These are phyloP conservation scores for Mactromeris polynyma DNA, from an alignment of 2,888 invertebrate species.

Conservation along the genomic window DNA sequence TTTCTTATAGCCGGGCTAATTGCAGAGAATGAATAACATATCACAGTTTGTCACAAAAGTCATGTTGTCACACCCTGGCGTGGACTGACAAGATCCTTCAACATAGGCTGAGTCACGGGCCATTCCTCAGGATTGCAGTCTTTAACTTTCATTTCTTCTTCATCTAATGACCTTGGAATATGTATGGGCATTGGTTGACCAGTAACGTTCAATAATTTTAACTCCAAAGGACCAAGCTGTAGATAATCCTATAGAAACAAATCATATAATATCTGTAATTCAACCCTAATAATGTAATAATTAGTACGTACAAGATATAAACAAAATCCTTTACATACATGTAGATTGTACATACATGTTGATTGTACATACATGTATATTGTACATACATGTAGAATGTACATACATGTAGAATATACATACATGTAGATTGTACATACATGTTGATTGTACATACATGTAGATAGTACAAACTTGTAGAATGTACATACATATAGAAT, in stretches of 20 bases:
- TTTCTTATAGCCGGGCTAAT: background rate
- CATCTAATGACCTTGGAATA: slow-evolving; percentile 67
- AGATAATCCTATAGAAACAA: slow-evolving; percentile 81
- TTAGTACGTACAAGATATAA: too few relatives aligned
- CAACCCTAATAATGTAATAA: too few relatives aligned
- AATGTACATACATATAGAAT: too few relatives aligned
- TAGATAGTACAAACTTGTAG: too few relatives aligned
- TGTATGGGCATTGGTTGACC: slow-evolving; percentile 83
- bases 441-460: too few relatives aligned
- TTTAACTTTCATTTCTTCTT: slow-evolving; percentile 80
- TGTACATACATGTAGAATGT: too few relatives aligned
- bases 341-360: too few relatives aligned
- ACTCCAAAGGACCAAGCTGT: slow-evolving; percentile 85
- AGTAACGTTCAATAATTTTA: slow-evolving; percentile 84
- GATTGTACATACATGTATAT: too few relatives aligned
- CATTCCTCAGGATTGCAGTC: slow-evolving; percentile 83
- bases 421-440: too few relatives aligned
- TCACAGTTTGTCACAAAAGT: background rate
- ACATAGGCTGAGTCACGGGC: slow-evolving; percentile 85
- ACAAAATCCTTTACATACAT: too few relatives aligned
- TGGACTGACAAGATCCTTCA: slow-evolving; percentile 70
- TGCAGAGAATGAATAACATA: background rate
- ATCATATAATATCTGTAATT: background rate
- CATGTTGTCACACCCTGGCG: slow-evolving; percentile 37
- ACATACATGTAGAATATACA: too few relatives aligned